These are phyloP conservation scores for Cisticola juncidis DNA, from an alignment of 2,113 vertebrate genomes.

Conservation along the genomic window DNA sequence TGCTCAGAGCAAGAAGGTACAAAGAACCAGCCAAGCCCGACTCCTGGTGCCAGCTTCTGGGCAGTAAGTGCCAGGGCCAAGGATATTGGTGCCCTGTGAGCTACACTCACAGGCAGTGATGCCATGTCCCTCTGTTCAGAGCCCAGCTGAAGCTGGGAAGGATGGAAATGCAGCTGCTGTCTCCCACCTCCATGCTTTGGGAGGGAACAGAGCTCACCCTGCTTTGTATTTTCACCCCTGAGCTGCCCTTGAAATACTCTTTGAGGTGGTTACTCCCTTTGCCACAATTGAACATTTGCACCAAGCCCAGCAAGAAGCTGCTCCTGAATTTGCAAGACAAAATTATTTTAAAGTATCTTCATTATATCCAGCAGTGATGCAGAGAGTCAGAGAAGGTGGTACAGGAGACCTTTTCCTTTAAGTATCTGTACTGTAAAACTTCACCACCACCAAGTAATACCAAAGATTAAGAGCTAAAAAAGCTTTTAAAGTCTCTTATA, in stretches of 20 bases:
- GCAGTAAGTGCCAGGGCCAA: neutral
- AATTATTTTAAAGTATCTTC: neutral
- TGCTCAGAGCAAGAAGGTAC: neutral
- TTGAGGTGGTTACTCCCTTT: neutral
- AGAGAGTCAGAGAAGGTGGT: neutral
- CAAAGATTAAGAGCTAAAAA: neutral
- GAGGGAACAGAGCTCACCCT: rapidly evolving
- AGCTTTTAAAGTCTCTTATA: neutral
- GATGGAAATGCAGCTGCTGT: neutral
- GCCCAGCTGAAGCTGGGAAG: neutral
- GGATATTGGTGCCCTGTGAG: neutral
- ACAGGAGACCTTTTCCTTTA: neutral
- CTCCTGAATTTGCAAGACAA: neutral
- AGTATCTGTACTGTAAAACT: neutral
- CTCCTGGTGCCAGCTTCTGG: neutral
- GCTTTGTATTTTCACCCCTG: neutral
- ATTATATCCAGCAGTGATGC: neutral
- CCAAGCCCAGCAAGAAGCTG: neutral
- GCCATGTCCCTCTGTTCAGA: neutral
- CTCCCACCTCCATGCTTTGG: rapidly evolving
- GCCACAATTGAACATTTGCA: neutral
- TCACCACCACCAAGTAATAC: neutral
- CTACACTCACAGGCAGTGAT: neutral
- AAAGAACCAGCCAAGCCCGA: neutral
- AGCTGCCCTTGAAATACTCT: neutral